These are phyloP conservation scores for Sitophilus oryzae DNA, from an alignment of 1,140 invertebrate genomes.

Conservation along the genomic window DNA sequence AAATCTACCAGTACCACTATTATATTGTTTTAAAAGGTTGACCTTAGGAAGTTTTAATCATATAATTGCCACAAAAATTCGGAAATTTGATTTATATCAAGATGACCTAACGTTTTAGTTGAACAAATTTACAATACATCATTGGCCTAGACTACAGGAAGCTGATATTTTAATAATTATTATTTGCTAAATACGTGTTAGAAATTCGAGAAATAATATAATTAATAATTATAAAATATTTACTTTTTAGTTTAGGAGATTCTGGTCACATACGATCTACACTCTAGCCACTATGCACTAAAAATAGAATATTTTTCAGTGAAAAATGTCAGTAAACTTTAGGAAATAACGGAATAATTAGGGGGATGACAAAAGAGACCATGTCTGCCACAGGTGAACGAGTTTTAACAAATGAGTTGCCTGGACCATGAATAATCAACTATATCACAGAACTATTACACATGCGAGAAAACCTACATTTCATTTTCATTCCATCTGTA, in stretches of 20 bases:
- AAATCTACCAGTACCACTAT: too few species aligned
- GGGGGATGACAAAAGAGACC: slow-evolving; percentile 23
- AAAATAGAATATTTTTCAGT: slow-evolving; percentile 10
- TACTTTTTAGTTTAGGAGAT: background rate
- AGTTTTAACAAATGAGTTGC: slow-evolving; percentile 11
- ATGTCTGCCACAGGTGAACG: slow-evolving; percentile 19
- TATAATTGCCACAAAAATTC: background rate
- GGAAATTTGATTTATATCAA: background rate
- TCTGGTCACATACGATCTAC: background rate
- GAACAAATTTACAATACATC: too few species aligned
- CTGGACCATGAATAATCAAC: slow-evolving; percentile 7
- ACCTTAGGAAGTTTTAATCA: background rate
- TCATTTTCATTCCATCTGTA: too few species aligned
- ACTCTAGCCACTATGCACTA: slow-evolving; percentile 5
- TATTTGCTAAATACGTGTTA: too few species aligned
- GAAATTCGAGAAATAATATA: too few species aligned
- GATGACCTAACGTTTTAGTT: background rate
- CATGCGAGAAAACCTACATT: too few species aligned
- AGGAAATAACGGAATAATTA: slow-evolving; percentile 25
- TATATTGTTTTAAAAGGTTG: background rate
- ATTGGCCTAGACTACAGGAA: background rate
- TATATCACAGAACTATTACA: too few species aligned
- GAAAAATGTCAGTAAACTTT: slow-evolving; percentile 25
- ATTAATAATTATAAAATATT: too few species aligned
- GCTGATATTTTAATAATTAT: too few species aligned